Percentiles rank a stretch among this genome's conserved stretches.
Conservation (phyloP, 2,113 vertebrate species). For the Nyctibius bracteatus region DNA sequence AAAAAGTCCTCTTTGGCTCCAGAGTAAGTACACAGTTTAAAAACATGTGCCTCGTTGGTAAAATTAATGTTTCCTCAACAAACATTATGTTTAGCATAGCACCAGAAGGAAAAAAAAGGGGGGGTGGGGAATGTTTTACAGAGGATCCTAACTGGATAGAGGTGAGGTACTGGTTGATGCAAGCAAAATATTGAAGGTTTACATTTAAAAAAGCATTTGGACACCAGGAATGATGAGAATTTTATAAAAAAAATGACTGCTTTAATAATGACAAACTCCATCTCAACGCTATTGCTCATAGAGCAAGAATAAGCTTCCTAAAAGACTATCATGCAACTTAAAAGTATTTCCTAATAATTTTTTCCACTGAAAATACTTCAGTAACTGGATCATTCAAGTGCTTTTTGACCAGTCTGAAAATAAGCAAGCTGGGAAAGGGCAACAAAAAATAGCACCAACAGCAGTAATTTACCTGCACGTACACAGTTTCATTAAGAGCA, state of each 20-base stretch:
- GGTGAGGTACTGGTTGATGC: neutral
- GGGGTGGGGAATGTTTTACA: neutral
- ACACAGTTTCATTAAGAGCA: neutral
- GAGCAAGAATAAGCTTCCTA: neutral
- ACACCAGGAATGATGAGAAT: neutral
- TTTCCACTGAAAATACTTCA: neutral
- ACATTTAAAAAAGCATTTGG: neutral
- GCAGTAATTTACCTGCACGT: neutral
- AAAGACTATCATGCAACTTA: neutral
- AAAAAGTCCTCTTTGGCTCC: neutral
- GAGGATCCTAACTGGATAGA: neutral
- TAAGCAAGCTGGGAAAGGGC: neutral
- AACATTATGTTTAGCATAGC: neutral
- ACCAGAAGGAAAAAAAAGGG: neutral
- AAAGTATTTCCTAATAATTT: slow-evolving; percentile 11
- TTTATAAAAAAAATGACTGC: neutral
- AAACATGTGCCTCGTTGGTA: neutral
- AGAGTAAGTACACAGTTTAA: neutral
- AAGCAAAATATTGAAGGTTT: neutral
- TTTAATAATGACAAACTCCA: neutral
- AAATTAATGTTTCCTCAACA: neutral
- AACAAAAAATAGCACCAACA: neutral
- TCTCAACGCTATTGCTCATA: neutral
- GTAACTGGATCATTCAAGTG: neutral
- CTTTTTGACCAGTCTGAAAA: neutral